These are phyloP conservation scores for Trypoxylus dichotomus DNA, from an alignment of 1,140 invertebrate genomes.

Conservation along the genomic window DNA sequence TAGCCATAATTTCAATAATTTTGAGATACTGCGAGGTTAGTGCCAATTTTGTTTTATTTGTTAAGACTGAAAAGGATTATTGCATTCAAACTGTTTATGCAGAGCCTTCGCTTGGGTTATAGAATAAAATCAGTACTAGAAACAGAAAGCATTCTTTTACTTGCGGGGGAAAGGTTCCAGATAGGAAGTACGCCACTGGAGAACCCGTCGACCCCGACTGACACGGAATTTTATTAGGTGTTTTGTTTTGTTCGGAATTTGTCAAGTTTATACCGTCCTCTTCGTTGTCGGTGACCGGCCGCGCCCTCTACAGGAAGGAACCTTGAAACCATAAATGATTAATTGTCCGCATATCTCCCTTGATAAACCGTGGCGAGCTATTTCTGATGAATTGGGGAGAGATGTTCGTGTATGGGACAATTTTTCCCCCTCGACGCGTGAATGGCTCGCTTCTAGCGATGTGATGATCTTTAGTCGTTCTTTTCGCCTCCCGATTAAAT, in stretches of 20 bases:
- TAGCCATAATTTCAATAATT: too few species aligned
- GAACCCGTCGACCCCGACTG: background rate
- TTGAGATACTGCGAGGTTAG: too few species aligned
- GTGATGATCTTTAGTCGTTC: background rate
- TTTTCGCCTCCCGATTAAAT: conserved; percentile 15
- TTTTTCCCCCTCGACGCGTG: background rate
- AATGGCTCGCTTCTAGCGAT: background rate
- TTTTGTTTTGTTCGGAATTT: background rate
- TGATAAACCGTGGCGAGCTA: background rate
- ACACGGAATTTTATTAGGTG: background rate
- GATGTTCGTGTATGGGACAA: background rate
- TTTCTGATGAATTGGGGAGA: background rate
- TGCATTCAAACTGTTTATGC: too few species aligned
- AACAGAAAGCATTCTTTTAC: too few species aligned
- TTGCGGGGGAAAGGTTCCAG: too few species aligned
- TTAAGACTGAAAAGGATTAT: too few species aligned
- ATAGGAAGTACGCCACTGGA: background rate
- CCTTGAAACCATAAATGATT: conserved; percentile 2
- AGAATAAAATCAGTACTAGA: too few species aligned
- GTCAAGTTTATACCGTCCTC: background rate
- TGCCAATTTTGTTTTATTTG: too few species aligned
- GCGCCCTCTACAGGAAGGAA: background rate
- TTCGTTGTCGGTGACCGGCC: background rate
- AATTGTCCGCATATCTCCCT: background rate
- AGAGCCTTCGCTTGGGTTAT: too few species aligned